These are phyloP conservation scores for Dicrostonyx torquatus DNA, from an alignment of 2,797 vertebrate species.

Conservation along the genomic window DNA sequence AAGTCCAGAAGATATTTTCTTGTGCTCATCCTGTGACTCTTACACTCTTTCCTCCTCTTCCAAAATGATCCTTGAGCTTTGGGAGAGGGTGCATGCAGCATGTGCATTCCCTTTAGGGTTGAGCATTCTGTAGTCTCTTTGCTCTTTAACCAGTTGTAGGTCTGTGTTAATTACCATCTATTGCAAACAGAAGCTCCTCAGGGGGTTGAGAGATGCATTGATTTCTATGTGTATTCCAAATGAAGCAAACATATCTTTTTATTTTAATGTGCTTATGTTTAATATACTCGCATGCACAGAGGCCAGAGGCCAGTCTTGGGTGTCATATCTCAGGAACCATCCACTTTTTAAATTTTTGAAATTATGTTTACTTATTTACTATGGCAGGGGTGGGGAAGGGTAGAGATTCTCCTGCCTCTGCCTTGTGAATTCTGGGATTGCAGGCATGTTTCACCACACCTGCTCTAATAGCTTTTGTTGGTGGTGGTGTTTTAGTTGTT, in stretches of 20 bases:
- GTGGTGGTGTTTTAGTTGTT: not conserved
- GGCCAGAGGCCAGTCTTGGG: not conserved
- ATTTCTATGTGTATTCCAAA: not conserved
- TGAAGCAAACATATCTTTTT: not conserved
- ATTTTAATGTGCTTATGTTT: not conserved
- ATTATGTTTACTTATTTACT: not conserved
- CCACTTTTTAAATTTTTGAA: not conserved
- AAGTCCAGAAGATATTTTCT: not conserved
- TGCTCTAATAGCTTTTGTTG: not conserved
- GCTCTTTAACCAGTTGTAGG: not conserved
- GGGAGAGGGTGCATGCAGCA: too few species aligned
- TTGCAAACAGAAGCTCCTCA: not conserved
- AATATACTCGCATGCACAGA: not conserved
- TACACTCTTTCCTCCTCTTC: not conserved
- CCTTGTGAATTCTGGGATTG: not conserved
- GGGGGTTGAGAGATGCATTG: not conserved
- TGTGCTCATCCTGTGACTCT: not conserved
- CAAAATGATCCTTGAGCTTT: not conserved
- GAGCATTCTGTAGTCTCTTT: not conserved
- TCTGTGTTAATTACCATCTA: not conserved
- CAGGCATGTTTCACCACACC: not conserved
- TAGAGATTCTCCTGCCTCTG: not conserved
- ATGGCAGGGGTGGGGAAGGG: not conserved
- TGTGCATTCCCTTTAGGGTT: not conserved
- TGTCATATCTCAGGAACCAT: not conserved